Conservation (phyloP, 2,888 invertebrate species). For the Drosophila tanythrix region DNA sequence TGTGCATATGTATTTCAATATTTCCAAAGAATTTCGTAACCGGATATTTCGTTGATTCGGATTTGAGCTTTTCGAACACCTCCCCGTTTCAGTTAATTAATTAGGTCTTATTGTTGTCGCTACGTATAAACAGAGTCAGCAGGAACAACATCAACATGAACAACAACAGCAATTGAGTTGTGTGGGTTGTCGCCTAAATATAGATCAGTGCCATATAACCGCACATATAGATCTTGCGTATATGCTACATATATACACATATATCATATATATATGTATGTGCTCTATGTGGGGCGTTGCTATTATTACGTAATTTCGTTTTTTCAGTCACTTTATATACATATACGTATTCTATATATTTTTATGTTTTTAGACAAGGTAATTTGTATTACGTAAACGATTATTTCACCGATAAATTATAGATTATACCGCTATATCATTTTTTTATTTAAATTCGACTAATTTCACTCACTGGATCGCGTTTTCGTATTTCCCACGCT, state of each 20-base stretch:
- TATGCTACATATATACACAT: constrained; percentile 8
- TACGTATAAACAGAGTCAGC: constrained; percentile 30
- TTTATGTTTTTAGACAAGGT: constrained; percentile 19
- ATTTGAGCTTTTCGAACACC: constrained; percentile 39
- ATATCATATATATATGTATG: constrained; percentile 19
- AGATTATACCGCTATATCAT: not conserved
- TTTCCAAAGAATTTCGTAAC: constrained; percentile 65
- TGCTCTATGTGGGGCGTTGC: constrained; percentile 71
- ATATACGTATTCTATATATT: constrained; percentile 3
- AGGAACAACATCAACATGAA: constrained; percentile 32
- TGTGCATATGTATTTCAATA: constrained; percentile 54
- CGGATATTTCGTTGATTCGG: constrained; percentile 58
- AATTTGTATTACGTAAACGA: constrained; percentile 35
- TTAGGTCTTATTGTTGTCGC: constrained; percentile 47
- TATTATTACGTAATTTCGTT: constrained; percentile 72
- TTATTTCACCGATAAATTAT: not conserved
- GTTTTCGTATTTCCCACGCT: constrained; percentile 40
- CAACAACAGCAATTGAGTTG: constrained; percentile 70
- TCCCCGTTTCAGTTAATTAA: constrained; percentile 62
- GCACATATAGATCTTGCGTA: constrained; percentile 53
- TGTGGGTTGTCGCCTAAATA: constrained; percentile 79
- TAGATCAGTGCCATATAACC: constrained; percentile 71
- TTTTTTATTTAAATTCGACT: not conserved
- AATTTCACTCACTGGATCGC: constrained; percentile 15
- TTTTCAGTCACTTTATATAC: constrained; percentile 47